phyloP scores from a whole-genome alignment of 2,888 invertebrate species.

The Drosophila lutescens region DNA sequence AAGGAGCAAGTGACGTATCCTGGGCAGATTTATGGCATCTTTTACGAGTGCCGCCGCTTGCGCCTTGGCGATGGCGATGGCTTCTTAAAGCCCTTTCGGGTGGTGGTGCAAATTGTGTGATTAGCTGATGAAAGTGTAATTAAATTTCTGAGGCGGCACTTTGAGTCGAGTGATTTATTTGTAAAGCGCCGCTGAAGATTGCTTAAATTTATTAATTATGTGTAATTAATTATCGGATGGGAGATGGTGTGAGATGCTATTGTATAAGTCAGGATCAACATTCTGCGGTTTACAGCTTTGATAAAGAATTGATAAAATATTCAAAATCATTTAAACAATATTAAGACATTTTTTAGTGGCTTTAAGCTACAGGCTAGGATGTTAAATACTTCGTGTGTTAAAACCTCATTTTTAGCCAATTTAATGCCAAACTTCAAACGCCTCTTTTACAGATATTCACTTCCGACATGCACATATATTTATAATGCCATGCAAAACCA shows the following conservation, averaged over 20 bases:
- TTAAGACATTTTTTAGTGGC: too few relatives aligned
- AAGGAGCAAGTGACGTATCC: slow-evolving; percentile 37
- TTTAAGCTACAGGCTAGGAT: too few relatives aligned
- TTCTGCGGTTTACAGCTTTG: too few relatives aligned
- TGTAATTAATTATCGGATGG: slow-evolving; percentile 53
- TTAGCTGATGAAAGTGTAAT: slow-evolving; percentile 56
- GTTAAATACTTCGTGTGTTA: too few relatives aligned
- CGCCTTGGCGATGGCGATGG: slow-evolving; percentile 8
- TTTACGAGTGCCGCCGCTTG: slow-evolving; percentile 40
- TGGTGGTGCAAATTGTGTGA: slow-evolving; percentile 63
- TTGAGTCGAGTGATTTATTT: slow-evolving; percentile 59
- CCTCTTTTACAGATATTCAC: slow-evolving; percentile 6
- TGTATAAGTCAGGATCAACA: neutral
- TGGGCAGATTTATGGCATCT: slow-evolving; percentile 60
- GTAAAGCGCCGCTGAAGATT: slow-evolving; percentile 43
- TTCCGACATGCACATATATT: slow-evolving; percentile 24
- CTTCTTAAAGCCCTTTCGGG: slow-evolving; percentile 26
- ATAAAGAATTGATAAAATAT: too few relatives aligned
- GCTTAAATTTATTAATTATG: slow-evolving; percentile 69
- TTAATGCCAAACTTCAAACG: slow-evolving; percentile 34
- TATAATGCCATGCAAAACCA: slow-evolving; percentile 16
- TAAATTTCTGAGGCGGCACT: slow-evolving; percentile 45
- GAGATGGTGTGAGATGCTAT: neutral
- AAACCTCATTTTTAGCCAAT: neutral
- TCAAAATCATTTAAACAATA: too few relatives aligned